phyloP scores from a whole-genome alignment of 1,140 invertebrate species.

The Drosophila orena region DNA sequence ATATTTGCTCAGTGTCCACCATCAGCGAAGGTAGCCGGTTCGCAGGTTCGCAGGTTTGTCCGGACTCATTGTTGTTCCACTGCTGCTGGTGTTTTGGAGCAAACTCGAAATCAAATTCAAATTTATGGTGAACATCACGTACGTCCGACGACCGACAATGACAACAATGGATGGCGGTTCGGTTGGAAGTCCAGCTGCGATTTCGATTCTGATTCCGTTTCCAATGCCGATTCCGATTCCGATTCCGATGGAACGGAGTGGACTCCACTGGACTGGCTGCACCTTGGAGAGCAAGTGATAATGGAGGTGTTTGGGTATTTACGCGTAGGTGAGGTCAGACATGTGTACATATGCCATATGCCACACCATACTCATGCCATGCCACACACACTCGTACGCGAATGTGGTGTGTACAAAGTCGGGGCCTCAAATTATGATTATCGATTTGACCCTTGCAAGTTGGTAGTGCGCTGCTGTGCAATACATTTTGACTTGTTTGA shows the following conservation, averaged over 20 bases:
- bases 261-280: slow-evolving; percentile 9
- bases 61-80: slow-evolving; percentile 35
- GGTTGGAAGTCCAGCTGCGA: slow-evolving; percentile 38
- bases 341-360: not conserved
- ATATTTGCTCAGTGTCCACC: slow-evolving; percentile 68
- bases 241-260: too few species aligned
- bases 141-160: slow-evolving; percentile 60
- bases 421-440: slow-evolving; percentile 76
- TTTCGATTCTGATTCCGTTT: not conserved
- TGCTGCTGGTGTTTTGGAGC: slow-evolving; percentile 68
- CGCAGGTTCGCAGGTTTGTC: slow-evolving; percentile 13
- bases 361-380: too few species aligned
- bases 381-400: not conserved
- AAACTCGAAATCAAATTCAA: slow-evolving; percentile 82
- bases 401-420: not conserved
- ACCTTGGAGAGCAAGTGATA: slow-evolving; percentile 61
- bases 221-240: too few species aligned
- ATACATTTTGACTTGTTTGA: slow-evolving; percentile 72
- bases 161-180: slow-evolving; percentile 48
- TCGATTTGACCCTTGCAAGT: slow-evolving; percentile 74
- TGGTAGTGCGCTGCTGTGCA: not conserved
- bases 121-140: slow-evolving; percentile 80
- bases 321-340: slow-evolving; percentile 69
- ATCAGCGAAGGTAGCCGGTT: slow-evolving; percentile 38
- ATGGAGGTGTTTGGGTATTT: slow-evolving; percentile 77